A percentile compares a stretch with the other conserved stretches of the same genome.
Evolutionary conservation across 2,113 vertebrate species (phyloP).

Genomic region (Vulpes vulpes): DNA sequence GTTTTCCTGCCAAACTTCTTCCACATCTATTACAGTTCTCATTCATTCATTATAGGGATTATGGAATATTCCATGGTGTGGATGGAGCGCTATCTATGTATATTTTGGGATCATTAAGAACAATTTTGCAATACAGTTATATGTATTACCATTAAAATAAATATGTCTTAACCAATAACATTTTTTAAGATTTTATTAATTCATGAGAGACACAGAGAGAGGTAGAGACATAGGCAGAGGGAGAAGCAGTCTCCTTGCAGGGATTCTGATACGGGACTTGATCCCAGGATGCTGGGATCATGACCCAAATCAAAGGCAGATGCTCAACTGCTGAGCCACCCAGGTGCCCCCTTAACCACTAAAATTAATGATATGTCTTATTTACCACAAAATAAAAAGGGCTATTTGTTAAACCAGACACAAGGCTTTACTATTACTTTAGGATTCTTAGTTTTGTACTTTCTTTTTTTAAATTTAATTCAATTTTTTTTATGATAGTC

Average conservation of each 20-base stretch:
- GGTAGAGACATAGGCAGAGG: no score
- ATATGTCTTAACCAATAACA: background rate
- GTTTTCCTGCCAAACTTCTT: background rate
- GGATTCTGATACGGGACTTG: no score
- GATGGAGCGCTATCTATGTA: background rate
- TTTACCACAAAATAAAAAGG: background rate
- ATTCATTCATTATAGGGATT: background rate
- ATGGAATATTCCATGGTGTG: background rate
- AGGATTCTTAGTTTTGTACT: background rate
- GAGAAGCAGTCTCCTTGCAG: no score
- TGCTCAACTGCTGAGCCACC: no score
- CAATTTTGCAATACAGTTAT: background rate
- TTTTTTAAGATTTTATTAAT: no score
- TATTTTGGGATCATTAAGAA: background rate
- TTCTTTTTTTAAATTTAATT: no score
- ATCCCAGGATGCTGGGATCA: no score
- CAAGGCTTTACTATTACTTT: background rate
- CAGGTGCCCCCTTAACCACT: background rate
- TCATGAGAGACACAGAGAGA: no score
- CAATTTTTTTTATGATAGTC: no score
- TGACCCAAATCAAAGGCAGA: no score
- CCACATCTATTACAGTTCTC: background rate
- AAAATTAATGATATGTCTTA: no score
- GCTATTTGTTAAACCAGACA: background rate
- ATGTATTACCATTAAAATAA: background rate